Evolutionary conservation across 2,113 vertebrate species (phyloP).

Genomic region (Phylloscopus trochiloides): DNA sequence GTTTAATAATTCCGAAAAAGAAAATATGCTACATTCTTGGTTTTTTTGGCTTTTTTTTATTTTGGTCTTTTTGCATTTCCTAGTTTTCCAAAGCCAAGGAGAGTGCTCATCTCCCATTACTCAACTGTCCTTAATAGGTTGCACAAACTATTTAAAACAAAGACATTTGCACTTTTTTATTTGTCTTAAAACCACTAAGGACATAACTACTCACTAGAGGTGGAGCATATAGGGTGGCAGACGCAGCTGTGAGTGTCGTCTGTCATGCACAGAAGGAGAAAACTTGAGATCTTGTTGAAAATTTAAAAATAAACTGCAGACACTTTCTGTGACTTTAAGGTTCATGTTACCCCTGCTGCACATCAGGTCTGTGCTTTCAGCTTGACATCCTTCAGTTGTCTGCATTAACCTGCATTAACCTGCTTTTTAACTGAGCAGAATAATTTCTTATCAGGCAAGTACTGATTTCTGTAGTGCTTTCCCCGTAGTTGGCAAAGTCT

Average conservation of each 20-base stretch:
- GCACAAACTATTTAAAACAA: not conserved
- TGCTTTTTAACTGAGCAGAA: not conserved
- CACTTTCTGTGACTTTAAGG: not conserved
- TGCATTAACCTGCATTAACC: not conserved
- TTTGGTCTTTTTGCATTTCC: fast-evolving
- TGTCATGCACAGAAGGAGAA: not conserved
- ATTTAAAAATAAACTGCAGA: not conserved
- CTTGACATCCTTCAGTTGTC: not conserved
- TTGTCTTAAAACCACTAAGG: not conserved
- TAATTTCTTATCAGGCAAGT: not conserved
- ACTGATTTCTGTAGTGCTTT: not conserved
- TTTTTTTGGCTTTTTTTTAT: not conserved
- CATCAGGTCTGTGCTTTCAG: not conserved
- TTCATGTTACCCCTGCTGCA: not conserved
- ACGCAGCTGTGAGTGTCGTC: not conserved
- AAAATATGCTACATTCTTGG: not conserved
- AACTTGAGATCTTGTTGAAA: not conserved
- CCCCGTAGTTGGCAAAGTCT: not conserved
- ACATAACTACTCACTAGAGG: not conserved
- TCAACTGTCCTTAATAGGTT: not conserved
- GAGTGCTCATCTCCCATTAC: not conserved
- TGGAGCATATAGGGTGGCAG: not conserved
- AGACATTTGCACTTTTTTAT: not conserved
- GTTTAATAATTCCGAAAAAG: not conserved
- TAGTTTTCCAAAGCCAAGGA: not conserved